Base-by-base conservation (phyloP, 2,113 vertebrate genomes). In the Barnardius zonarius region DNA sequence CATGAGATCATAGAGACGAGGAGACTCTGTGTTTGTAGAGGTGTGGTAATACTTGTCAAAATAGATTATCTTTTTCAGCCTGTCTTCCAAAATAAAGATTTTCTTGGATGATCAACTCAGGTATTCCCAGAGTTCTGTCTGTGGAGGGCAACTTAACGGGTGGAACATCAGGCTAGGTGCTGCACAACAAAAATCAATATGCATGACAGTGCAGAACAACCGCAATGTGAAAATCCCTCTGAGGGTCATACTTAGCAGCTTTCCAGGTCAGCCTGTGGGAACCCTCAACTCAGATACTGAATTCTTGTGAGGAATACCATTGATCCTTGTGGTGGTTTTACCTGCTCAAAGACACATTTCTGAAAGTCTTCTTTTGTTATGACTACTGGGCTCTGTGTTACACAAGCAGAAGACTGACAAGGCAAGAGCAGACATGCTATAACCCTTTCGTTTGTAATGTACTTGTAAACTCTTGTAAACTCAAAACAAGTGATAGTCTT, bases 61-160 rank as follows among this genome's bases (percentile, higher is more conserved):
- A 88, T 0, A 90, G 82, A 91, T 63, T 61, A 70, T 90, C 82
- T 81, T 81, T 86, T 88, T 90, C 79, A 57, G 39, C 66, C 46
- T 74, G n/a, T 93, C 81, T 94, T 97, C 85, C 68, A 94, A 97
- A 93, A 85, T 17, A 94, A 94, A 90, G 75, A 81, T 86, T 83
- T 85, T 86, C 63, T 92, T 83, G 62, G 90, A 88, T 13, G 5
- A 83, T 48, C 25, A 95, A 68, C 64, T 92, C 18, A 7, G 79
- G 55, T 69, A 35, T 95, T 91, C 77, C 80, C 76, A 62, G 61
- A 96, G 52, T 83, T 88, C 74, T 83, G 73, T 55, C 66, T 61
- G 67, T 25, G 9, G 27, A 86, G 30, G 33, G 11, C 43, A 92
- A 70, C 27, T 39, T 88, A 64, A 74, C 39, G 39, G 41, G 33